These are phyloP conservation scores for Mastomys natalensis DNA, from an alignment of 2,113 vertebrate genomes.

Conservation along the genomic window DNA sequence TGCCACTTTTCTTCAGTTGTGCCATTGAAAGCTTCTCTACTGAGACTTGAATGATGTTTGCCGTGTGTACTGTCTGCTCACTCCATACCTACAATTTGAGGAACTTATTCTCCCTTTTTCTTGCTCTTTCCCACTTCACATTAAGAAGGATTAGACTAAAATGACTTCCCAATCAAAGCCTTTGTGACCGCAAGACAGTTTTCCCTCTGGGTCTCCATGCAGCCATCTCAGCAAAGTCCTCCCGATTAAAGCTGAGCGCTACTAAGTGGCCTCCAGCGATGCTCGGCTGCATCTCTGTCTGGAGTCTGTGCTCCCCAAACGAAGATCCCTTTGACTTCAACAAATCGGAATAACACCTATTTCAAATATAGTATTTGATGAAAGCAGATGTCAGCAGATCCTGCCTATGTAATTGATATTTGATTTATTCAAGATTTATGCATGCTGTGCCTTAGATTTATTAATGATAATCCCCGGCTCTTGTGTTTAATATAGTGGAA, in stretches of 20 bases:
- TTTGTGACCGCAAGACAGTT: neutral
- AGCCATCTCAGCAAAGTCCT: neutral
- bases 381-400: slow-evolving; percentile 91
- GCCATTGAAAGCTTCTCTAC: neutral
- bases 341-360: slow-evolving; percentile 90
- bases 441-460: slow-evolving; percentile 93
- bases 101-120: neutral
- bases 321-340: slow-evolving; percentile 85
- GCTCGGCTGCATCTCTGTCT: slow-evolving; percentile 46
- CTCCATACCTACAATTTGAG: neutral
- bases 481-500: slow-evolving; percentile 94
- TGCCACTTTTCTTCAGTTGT: neutral
- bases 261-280: neutral
- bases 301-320: slow-evolving; percentile 77
- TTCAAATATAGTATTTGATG: slow-evolving; percentile 93
- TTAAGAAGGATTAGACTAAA: neutral
- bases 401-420: slow-evolving; percentile 93
- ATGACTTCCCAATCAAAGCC: neutral
- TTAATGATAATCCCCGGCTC: slow-evolving; percentile 93
- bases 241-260: slow-evolving; percentile 7
- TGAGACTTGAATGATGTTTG: neutral
- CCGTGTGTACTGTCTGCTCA: neutral
- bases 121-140: neutral
- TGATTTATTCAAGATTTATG: slow-evolving; percentile 95
- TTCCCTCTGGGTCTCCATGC: neutral